Evolutionary conservation across 2,113 vertebrate species (phyloP), one percentile per base, ranked within the genome.

Genomic region (Callopanchax toddi): DNA sequence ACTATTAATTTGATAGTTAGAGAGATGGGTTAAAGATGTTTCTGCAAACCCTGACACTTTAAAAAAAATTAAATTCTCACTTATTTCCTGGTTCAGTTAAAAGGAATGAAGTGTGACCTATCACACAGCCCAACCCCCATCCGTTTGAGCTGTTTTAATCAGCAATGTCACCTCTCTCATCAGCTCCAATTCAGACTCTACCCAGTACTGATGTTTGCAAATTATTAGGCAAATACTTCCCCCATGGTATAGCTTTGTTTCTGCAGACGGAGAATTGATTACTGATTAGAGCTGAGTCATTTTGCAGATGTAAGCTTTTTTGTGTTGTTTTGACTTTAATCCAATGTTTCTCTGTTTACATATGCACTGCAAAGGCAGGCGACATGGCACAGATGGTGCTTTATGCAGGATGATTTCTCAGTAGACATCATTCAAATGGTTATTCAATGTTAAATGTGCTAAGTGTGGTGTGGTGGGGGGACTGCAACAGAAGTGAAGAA

Each of bases 361-460:
- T 59, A 8, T 3, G 60, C 76, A 50, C 42, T 70, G 54, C 85
- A 81, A 75, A 70, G 71, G 76, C 39, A 45, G 61, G 67, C 51
- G 73, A 67, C 32, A 12, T 8, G 42, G 76, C 80, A 73, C 89
- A 90, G 90, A 91, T 90, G 89, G 89, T 50, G 76, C 76, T 85
- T 87, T 83, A 84, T 87, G 74, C 68, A 17, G 60, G 60, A 79
- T 71, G 83, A 82, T 87, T 89, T 78, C 78, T 86, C 79, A 54
- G 42, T 82, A 88, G 85, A 91, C 68, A 70, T 76, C 67, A 70
- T 76, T 89, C 77, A 66, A 89, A 89, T 89, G 78, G 76, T 89
- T 86, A 85, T 84, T 89, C 79, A 85, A 82, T 74, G 81, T 85
- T 89, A 86, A 91, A 89, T 74, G 64, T 42, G 54, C 69, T 82